Evolutionary conservation across 2,113 vertebrate species (phyloP).

Genomic region (Festucalex cinctus): DNA sequence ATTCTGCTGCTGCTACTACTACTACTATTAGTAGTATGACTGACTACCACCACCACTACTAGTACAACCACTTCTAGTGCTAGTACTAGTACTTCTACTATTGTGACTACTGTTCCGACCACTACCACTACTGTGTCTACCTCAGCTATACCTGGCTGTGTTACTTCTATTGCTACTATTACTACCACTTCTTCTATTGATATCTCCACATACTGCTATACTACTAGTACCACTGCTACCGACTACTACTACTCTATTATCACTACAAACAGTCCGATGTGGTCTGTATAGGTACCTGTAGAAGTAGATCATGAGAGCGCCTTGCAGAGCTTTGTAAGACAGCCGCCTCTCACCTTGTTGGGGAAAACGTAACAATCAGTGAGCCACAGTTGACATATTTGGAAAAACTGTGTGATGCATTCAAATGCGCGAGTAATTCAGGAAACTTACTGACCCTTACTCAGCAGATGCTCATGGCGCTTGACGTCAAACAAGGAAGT

Average conservation of each 20-base stretch:
- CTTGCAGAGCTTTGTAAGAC: slow-evolving; percentile 75
- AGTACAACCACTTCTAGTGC: no score
- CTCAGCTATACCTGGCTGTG: no score
- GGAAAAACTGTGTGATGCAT: no score
- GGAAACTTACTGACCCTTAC: slow-evolving; percentile 78
- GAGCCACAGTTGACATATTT: not conserved
- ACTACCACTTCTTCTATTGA: no score
- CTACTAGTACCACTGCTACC: not conserved
- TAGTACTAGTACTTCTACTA: no score
- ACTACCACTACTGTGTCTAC: no score
- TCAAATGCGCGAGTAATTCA: not conserved
- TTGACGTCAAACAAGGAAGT: slow-evolving; percentile 90
- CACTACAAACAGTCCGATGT: not conserved
- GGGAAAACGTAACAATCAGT: not conserved
- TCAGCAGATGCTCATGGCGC: slow-evolving; percentile 85
- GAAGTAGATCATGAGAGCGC: slow-evolving; percentile 96
- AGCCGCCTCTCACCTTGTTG: slow-evolving; percentile 59
- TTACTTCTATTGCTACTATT: no score
- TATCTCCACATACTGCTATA: no score
- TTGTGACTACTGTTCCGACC: no score
- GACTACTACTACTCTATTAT: not conserved
- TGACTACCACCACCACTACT: no score
- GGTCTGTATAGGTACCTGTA: slow-evolving; percentile 80
- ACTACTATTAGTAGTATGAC: no score
- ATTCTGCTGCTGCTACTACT: no score